phyloP scores from a whole-genome alignment of 1,140 invertebrate genomes.

The Araneus ventricosus region DNA sequence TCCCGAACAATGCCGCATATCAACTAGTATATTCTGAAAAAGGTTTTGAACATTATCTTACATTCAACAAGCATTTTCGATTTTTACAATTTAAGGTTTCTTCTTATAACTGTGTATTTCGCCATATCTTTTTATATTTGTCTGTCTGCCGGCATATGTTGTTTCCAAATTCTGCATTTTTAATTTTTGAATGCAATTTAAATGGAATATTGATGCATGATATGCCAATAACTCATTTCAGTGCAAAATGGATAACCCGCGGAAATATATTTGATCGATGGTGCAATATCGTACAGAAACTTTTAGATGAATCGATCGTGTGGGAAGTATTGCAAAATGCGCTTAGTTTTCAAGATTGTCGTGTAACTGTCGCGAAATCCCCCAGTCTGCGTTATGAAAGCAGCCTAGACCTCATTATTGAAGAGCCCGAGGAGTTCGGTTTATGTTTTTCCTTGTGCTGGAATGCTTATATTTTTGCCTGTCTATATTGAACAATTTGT shows the following conservation, averaged over 20 bases:
- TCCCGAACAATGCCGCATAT: too few species aligned
- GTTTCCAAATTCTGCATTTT: too few species aligned
- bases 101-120: too few species aligned
- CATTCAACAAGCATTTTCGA: too few species aligned
- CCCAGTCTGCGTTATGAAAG: neutral
- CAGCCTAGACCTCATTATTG: neutral
- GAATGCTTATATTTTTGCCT: neutral
- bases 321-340: neutral
- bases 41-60: too few species aligned
- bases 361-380: neutral
- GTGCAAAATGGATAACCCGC: neutral
- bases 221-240: neutral
- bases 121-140: too few species aligned
- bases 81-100: too few species aligned
- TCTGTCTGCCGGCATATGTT: too few species aligned
- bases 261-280: neutral
- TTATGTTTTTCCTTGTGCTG: neutral
- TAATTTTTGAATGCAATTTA: too few species aligned
- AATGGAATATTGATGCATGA: too few species aligned
- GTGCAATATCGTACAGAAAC: neutral
- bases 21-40: too few species aligned
- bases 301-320: neutral
- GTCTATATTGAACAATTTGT: neutral
- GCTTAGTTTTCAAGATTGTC: neutral
- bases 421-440: neutral